Conservation (phyloP, 2,888 invertebrate genomes). For the Xanthia togata region DNA sequence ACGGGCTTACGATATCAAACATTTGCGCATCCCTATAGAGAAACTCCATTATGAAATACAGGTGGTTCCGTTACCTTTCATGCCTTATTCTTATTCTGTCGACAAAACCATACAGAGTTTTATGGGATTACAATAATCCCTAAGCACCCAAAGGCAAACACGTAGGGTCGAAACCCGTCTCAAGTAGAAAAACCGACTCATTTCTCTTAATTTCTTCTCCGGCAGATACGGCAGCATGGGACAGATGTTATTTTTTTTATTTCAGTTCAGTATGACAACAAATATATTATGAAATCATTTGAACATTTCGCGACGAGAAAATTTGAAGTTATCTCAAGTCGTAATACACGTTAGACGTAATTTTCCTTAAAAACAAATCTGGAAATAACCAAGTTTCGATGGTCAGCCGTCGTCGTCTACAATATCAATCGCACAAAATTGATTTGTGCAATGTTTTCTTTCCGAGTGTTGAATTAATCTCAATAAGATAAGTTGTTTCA, state of each 20-base stretch:
- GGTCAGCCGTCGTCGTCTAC: background rate
- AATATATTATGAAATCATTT: conserved; percentile 26
- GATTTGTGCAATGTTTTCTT: background rate
- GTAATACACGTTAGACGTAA: conserved; percentile 13
- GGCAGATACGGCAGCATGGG: conserved; percentile 1
- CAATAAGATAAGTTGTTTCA: background rate
- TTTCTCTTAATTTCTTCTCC: conserved; percentile 52
- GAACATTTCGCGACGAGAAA: conserved; percentile 24
- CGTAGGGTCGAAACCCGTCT: conserved; percentile 20
- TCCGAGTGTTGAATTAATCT: too few relatives aligned
- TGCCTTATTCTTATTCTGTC: conserved; percentile 33
- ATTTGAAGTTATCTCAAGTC: conserved; percentile 15
- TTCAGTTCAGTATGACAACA: conserved; percentile 17
- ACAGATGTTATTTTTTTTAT: conserved; percentile 49
- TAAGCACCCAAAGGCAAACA: conserved; percentile 37
- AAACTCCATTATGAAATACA: conserved; percentile 29
- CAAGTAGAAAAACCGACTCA: conserved; percentile 35
- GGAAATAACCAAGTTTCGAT: conserved; percentile 17
- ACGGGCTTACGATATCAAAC: conserved; percentile 5
- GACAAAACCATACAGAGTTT: conserved; percentile 25
- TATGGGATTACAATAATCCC: conserved; percentile 45
- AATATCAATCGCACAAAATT: background rate
- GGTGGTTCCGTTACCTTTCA: conserved; percentile 32
- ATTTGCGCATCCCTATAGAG: conserved; percentile 4
- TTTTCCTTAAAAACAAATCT: conserved; percentile 28